Percentiles rank a stretch among this genome's conserved stretches.
Conservation (phyloP, 2,113 vertebrate species). For the Semnopithecus entellus region DNA sequence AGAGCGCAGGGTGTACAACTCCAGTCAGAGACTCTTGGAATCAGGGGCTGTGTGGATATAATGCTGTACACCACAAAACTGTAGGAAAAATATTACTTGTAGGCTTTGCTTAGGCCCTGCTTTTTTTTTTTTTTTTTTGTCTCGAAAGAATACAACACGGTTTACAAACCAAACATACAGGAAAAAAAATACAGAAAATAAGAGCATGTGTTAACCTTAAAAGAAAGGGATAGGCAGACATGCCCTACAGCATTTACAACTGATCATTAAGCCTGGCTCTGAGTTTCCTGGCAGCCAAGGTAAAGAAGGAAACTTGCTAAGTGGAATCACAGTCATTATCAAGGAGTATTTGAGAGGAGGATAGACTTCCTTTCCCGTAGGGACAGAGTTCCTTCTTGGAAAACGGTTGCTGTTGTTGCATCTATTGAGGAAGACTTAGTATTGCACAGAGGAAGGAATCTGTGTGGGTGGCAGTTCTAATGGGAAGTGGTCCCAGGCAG, state of each 20-base stretch:
- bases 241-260: too few species aligned
- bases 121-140: not conserved
- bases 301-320: not conserved
- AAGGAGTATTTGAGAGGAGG: too few species aligned
- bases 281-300: not conserved
- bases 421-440: not conserved
- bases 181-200: not conserved
- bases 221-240: not conserved
- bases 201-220: not conserved
- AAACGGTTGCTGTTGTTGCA: not conserved
- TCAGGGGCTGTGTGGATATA: not conserved
- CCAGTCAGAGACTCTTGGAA: not conserved
- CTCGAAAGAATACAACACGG: not conserved
- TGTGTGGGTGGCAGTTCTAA: not conserved
- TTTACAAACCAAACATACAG: not conserved
- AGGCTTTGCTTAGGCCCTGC: not conserved
- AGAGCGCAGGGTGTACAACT: not conserved
- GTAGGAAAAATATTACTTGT: not conserved
- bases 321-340: not conserved
- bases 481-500: not conserved
- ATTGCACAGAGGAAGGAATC: too few species aligned
- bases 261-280: not conserved
- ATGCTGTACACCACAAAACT: not conserved
- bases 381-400: not conserved
- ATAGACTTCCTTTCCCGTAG: not conserved